Conservation (phyloP, 30 jellyfish, hydroid and myxozoan genomes). For the Hydra vulgaris region DNA sequence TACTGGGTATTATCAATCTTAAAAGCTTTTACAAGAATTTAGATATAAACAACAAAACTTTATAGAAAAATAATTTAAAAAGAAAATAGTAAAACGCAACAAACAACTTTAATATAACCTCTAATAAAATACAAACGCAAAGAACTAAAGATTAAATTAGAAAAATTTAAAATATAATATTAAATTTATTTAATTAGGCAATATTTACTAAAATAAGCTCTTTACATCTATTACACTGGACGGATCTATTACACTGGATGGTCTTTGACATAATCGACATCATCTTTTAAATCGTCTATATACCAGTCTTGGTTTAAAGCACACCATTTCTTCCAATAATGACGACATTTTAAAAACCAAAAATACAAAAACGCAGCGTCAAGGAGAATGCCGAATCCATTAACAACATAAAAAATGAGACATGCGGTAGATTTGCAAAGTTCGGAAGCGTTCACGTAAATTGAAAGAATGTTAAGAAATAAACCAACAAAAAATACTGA, state of each 20-base stretch:
- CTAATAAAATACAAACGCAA: no score
- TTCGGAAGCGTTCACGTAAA: constrained; percentile 86
- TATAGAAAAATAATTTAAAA: no score
- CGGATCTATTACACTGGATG: not conserved
- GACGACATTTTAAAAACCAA: constrained; percentile 72
- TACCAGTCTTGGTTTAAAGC: constrained; percentile 91
- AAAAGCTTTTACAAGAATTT: no score
- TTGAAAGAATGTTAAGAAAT: constrained; percentile 61
- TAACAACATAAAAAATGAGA: constrained; percentile 81
- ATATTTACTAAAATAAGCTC: no score
- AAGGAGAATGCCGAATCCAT: constrained; percentile 85
- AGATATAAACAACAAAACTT: no score
- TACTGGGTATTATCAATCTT: no score
- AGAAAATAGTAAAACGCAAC: no score
- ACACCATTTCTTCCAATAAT: constrained; percentile 89
- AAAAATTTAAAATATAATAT: no score
- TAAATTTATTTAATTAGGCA: no score
- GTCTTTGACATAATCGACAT: constrained; percentile 18
- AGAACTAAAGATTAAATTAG: no score
- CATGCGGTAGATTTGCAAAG: constrained; percentile 94
- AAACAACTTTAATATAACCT: no score
- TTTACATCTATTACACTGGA: no score
- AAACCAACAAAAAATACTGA: constrained; percentile 81
- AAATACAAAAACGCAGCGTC: constrained; percentile 93
- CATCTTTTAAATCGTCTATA: constrained; percentile 34